Base-by-base conservation (phyloP, 2,888 invertebrate species). In the Macropis europaea region DNA sequence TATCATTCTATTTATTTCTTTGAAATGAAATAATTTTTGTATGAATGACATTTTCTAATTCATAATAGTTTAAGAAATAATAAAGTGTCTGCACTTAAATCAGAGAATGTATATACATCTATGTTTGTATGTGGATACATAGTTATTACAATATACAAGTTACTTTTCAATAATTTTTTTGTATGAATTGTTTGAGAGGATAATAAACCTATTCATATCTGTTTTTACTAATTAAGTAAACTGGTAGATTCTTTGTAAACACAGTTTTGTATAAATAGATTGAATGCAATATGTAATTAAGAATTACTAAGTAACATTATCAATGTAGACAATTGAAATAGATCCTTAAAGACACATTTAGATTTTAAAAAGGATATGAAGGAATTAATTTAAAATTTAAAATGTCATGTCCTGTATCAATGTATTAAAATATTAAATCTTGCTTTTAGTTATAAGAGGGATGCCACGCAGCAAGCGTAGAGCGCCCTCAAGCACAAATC, bases 381-480 rank as follows among this genome's bases (percentile, higher is more conserved):
- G 22, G 30, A 15, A 45, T 43, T 24, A 40, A 13, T n/a, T 22
- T 1, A 3, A 11, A 7, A 9, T 7, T 54, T 42, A 3, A 22
- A n/a, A 22, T 42, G 1, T 30, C 9, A 19, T 7, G 26, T 13
- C 2, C 7, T 15, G 15, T 15, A 17, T 36, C 19, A 24, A 11
- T 38, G 13, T 24, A 15, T 11, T 17, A 38, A 22, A 36, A 19
- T 13, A 9, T 40, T 11, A 19, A 53, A 75, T 48, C 60, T 50
- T 62, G 26, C 48, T 76, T 78, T 66, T 76, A 82, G 84, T 81
- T 78, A 79, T 76, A 76, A 85, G 87, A 89, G 89, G 89, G 87
- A 90, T 90, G 90, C 90, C 90, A 88, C 90, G 90, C 84, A 87
- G 88, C 77, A 90, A 90, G 85, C 88, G 90, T 84, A 89, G 89